Conservation (phyloP, 1,140 invertebrate species). For the Mycetomoellerius zeteki region DNA sequence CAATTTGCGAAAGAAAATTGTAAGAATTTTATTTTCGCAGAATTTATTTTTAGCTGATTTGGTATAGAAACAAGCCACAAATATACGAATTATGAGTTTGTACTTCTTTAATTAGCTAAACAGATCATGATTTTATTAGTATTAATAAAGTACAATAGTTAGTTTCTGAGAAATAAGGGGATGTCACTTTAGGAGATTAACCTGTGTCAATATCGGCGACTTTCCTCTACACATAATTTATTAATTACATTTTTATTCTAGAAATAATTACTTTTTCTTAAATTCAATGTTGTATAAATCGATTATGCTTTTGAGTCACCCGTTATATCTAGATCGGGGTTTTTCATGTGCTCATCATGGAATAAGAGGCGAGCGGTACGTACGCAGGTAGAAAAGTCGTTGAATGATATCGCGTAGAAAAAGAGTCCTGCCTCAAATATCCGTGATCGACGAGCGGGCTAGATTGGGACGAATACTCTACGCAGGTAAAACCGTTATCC, state of each 20-base stretch:
- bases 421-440: constrained; percentile 77
- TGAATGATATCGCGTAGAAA: constrained; percentile 79
- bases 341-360: constrained; percentile 63
- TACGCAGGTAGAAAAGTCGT: constrained; percentile 83
- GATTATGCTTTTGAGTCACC: constrained; percentile 50
- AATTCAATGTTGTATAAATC: not conserved
- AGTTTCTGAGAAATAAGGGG: too few relatives aligned
- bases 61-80: too few relatives aligned
- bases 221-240: not conserved
- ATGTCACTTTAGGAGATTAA: too few relatives aligned
- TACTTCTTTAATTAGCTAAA: too few relatives aligned
- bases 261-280: not conserved
- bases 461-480: constrained; percentile 65
- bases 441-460: constrained; percentile 76
- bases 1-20: too few relatives aligned
- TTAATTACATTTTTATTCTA: not conserved
- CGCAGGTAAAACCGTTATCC: constrained; percentile 80
- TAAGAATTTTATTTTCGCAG: too few relatives aligned
- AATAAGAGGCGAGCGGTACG: constrained; percentile 50
- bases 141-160: too few relatives aligned
- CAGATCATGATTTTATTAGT: too few relatives aligned
- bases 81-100: too few relatives aligned
- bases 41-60: too few relatives aligned
- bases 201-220: too few relatives aligned
- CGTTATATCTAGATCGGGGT: constrained; percentile 73